A percentile compares a stretch with the other conserved stretches of the same genome.
Evolutionary conservation across 2,113 vertebrate genomes (phyloP).

Genomic region (Bubo bubo): DNA sequence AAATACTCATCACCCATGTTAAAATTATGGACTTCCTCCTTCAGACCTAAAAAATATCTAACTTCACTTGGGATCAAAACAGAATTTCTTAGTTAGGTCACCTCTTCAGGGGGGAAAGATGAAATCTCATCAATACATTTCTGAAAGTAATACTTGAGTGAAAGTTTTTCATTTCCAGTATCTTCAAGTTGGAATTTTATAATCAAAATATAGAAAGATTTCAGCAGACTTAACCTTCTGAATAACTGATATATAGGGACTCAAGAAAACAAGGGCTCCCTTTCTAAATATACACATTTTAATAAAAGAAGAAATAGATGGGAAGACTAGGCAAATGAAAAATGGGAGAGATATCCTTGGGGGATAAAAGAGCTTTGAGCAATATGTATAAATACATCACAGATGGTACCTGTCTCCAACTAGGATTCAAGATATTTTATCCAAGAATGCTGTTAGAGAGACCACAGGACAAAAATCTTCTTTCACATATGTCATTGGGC

Average conservation of each 20-base stretch:
- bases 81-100: background rate
- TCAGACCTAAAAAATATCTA: background rate
- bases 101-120: background rate
- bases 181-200: background rate
- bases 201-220: background rate
- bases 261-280: background rate
- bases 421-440: constrained; percentile 24
- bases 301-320: constrained; percentile 13
- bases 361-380: constrained; percentile 31
- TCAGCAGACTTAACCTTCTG: background rate
- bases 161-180: background rate
- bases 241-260: background rate
- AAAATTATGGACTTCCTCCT: background rate
- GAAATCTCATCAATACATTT: background rate
- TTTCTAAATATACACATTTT: background rate
- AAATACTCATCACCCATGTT: background rate
- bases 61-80: background rate
- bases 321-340: constrained; percentile 11
- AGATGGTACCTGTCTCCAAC: constrained; percentile 57
- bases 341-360: background rate
- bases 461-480: constrained; percentile 42
- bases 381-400: constrained; percentile 33
- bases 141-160: background rate
- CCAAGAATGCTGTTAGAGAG: constrained; percentile 17
- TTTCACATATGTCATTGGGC: constrained; percentile 36